phyloP scores from a whole-genome alignment of 2,888 invertebrate genomes.

The Sphinx pinastri region DNA sequence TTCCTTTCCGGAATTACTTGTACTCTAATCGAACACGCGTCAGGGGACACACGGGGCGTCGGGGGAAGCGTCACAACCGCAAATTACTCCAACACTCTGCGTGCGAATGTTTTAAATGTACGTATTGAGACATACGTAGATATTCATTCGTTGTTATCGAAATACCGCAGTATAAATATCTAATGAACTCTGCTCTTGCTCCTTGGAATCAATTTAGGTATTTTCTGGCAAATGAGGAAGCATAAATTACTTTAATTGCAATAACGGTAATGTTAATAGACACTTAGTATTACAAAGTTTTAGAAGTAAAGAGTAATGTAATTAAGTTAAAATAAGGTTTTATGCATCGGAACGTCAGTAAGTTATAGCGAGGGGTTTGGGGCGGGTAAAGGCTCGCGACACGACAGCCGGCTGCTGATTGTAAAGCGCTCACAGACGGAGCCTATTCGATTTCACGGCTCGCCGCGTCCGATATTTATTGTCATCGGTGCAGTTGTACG shows the following conservation, averaged over 20 bases:
- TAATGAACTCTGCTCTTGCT: slow-evolving; percentile 60
- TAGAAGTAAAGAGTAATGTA: slow-evolving; percentile 3
- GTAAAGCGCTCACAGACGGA: slow-evolving; percentile 83
- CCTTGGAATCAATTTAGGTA: slow-evolving; percentile 28
- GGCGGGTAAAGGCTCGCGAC: slow-evolving; percentile 64
- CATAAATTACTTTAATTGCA: slow-evolving; percentile 35
- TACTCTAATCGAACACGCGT: slow-evolving; percentile 83
- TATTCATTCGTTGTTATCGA: slow-evolving; percentile 47
- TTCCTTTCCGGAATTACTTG: slow-evolving; percentile 83
- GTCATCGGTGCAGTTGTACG: slow-evolving; percentile 83
- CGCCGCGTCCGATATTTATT: slow-evolving; percentile 82
- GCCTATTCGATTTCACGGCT: slow-evolving; percentile 85
- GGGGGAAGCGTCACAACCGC: slow-evolving; percentile 68
- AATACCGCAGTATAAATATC: slow-evolving; percentile 53
- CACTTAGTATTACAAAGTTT: background rate
- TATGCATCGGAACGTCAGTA: slow-evolving; percentile 71
- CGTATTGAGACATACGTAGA: slow-evolving; percentile 38
- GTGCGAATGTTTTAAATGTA: slow-evolving; percentile 77
- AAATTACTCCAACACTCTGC: slow-evolving; percentile 77
- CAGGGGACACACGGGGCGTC: slow-evolving; percentile 61
- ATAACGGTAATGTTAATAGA: slow-evolving; percentile 35
- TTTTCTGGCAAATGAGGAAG: background rate
- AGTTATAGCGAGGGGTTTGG: slow-evolving; percentile 63
- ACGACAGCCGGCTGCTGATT: slow-evolving; percentile 81
- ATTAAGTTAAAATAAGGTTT: slow-evolving; percentile 61